Evolutionary conservation across 2,888 invertebrate species (phyloP).

Genomic region (Colostygia pectinataria): DNA sequence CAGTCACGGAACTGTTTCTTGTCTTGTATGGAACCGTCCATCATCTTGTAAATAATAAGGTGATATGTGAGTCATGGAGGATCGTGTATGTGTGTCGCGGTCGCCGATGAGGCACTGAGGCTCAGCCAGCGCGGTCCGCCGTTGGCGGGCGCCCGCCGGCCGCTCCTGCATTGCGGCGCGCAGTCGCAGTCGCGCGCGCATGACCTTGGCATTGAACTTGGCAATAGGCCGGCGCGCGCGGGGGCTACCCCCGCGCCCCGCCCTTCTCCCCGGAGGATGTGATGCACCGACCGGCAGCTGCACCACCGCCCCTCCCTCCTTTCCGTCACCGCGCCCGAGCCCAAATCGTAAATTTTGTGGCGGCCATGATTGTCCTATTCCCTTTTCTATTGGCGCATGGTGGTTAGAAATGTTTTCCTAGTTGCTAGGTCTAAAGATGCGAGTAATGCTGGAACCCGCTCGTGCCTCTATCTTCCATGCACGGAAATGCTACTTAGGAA

Average conservation of each 20-base stretch:
- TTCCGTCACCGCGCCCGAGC: slow-evolving; percentile 55
- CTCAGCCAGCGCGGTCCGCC: no score
- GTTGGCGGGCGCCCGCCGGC: slow-evolving; percentile 70
- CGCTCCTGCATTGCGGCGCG: slow-evolving; percentile 87
- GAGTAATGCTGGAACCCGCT: not conserved
- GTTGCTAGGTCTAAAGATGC: not conserved
- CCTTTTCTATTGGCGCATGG: slow-evolving; percentile 41
- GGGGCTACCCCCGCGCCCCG: slow-evolving; percentile 31
- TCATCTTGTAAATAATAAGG: slow-evolving; percentile 46
- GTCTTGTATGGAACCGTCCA: slow-evolving; percentile 19
- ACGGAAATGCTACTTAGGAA: not conserved
- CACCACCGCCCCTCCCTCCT: slow-evolving; percentile 69
- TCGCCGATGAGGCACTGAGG: slow-evolving; percentile 75
- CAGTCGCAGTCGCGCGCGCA: slow-evolving; percentile 85
- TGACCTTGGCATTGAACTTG: slow-evolving; percentile 94
- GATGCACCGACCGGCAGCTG: slow-evolving; percentile 73
- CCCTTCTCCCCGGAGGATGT: slow-evolving; percentile 43
- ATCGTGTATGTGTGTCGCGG: slow-evolving; percentile 63
- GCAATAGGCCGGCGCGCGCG: slow-evolving; percentile 80
- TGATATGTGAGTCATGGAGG: slow-evolving; percentile 44
- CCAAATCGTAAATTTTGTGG: slow-evolving; percentile 40
- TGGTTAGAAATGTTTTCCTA: no score
- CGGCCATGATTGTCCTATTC: slow-evolving; percentile 42
- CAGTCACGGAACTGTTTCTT: slow-evolving; percentile 27
- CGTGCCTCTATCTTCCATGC: not conserved